Percentiles rank a stretch among this genome's conserved stretches.
phyloP scores from a whole-genome alignment of 2,888 invertebrate species.

The Pilophorus perplexus region DNA sequence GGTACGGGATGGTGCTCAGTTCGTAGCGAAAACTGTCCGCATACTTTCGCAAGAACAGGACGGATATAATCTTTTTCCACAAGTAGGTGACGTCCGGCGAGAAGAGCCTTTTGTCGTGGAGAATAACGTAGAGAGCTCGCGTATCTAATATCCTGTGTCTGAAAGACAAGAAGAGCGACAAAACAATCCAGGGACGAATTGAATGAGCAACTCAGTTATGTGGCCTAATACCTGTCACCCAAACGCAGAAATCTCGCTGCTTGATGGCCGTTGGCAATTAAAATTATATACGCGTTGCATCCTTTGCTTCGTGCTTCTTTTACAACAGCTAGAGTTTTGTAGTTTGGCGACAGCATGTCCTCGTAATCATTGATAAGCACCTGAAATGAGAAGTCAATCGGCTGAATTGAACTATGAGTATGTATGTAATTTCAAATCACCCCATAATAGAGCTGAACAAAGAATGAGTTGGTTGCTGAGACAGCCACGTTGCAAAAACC shows the following conservation, averaged over 20 bases:
- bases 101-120: constrained; percentile 69
- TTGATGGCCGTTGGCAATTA: constrained; percentile 70
- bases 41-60: constrained; percentile 67
- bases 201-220: background rate
- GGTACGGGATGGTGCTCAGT: constrained; percentile 71
- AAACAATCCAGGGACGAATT: background rate
- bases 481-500: too few relatives aligned
- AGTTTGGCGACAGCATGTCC: constrained; percentile 63
- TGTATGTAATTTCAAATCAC: too few relatives aligned
- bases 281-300: constrained; percentile 69
- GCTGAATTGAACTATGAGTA: too few relatives aligned
- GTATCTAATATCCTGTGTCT: constrained; percentile 70
- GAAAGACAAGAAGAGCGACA: constrained; percentile 38
- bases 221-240: constrained; percentile 60
- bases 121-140: constrained; percentile 66
- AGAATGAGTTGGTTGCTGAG: too few relatives aligned
- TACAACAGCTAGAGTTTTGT: constrained; percentile 59
- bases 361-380: constrained; percentile 63
- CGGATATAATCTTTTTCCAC: constrained; percentile 74
- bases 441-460: too few relatives aligned
- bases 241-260: constrained; percentile 65
- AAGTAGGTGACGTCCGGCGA: constrained; percentile 64
- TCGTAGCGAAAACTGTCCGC: constrained; percentile 62
- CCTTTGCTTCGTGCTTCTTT: constrained; percentile 60
- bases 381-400: constrained; percentile 46